These are phyloP conservation scores for Oxygymnocypris stewartii DNA, from an alignment of 2,113 vertebrate genomes.

Conservation along the genomic window DNA sequence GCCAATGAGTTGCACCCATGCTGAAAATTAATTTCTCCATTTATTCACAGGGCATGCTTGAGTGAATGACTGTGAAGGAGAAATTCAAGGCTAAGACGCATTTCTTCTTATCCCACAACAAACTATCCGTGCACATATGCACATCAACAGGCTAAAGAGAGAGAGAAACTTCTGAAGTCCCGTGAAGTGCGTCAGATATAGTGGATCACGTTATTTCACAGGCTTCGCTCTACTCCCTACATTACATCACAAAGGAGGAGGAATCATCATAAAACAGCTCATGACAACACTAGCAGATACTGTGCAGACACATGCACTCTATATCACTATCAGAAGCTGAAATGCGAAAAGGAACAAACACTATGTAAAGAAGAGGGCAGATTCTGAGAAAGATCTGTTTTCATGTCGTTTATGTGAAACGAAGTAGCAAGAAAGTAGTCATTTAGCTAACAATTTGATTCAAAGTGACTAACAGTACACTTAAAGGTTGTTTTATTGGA, in stretches of 20 bases:
- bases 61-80: slow-evolving; percentile 48
- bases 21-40: slow-evolving; percentile 58
- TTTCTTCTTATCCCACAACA: slow-evolving; percentile 6
- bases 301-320: slow-evolving; percentile 64
- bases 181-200: slow-evolving; percentile 74
- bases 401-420: not conserved
- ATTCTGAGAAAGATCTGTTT: not conserved
- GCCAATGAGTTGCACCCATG: slow-evolving; percentile 48
- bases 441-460: not conserved
- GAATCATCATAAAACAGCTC: slow-evolving; percentile 82
- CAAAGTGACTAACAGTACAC: not conserved
- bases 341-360: not conserved
- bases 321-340: slow-evolving; percentile 42
- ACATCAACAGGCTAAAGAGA: not conserved
- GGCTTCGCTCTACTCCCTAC: slow-evolving; percentile 70
- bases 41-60: slow-evolving; percentile 54
- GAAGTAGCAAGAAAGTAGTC: not conserved
- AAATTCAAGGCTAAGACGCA: slow-evolving; percentile 50
- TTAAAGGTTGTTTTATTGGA: not conserved
- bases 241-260: slow-evolving; percentile 81
- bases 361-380: not conserved
- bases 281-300: slow-evolving; percentile 81
- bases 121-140: not conserved
- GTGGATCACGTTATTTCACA: slow-evolving; percentile 84
- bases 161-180: slow-evolving; percentile 53